Evolutionary conservation across 2,797 vertebrate genomes (phyloP), one percentile per base, ranked within the genome.

Genomic region (Helarctos malayanus): DNA sequence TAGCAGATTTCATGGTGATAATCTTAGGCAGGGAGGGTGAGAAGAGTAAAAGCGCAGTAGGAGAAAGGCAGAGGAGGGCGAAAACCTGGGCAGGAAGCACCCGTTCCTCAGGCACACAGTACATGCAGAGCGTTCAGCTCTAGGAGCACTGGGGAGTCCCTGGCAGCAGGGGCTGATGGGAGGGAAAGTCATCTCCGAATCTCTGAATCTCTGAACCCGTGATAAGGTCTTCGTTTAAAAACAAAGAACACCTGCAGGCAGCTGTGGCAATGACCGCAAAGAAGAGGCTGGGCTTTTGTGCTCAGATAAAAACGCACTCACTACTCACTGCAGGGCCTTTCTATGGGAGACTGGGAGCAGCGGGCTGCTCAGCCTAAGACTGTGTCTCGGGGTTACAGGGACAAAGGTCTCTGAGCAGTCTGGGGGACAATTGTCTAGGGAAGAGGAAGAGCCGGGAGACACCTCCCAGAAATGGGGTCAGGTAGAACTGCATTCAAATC

Each of bases 171-270:
- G 63, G 73, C 73, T 93, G 78, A 63, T 84, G 79, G 87, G 79
- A 92, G 38, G 61, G 56, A 93, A 76, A 92, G 85, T 93, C 89
- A 96, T 96, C 63, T 95, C 84, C 84, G 90, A 94, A 92, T 71
- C 78, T 95, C 84, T 88, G 90, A 94, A 92, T 71, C 78, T 96
- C 90, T 84, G 76, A 93, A 71, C 76, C 92, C 25, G 6, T 41
- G 75, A 76, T 73, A 76, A 96, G 27, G 81, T 84, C 87, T 97
- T 86, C 35, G 78, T 86, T 97, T 89, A 69, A 97, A 97, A 95
- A 86, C 92, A 93, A 94, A 96, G 95, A 82, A 83, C 92, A 97
- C 91, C 89, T 98, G 75, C 93, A 94, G 68, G 61, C 41, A 91
- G 81, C 91, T 81, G 45, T 89, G 85, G 89, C 35, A 68, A 25